Conservation (phyloP, 2,113 vertebrate genomes). For the Galeopterus variegatus region DNA sequence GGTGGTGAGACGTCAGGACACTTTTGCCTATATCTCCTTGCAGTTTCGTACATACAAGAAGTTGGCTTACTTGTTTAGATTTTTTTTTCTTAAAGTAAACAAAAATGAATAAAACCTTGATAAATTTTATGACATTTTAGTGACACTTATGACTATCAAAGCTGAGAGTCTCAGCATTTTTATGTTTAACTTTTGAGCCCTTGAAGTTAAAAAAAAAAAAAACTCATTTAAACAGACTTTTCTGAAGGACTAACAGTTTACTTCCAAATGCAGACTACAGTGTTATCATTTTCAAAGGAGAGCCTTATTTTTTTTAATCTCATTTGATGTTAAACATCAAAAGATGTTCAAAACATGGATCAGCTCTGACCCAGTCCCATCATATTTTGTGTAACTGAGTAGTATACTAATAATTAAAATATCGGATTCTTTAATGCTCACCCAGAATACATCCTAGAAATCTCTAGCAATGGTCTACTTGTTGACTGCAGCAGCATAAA, state of each 20-base stretch:
- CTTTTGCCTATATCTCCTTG: neutral
- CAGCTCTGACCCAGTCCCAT: neutral
- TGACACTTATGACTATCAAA: neutral
- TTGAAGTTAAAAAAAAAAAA: neutral
- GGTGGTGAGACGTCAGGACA: neutral
- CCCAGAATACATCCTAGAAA: neutral
- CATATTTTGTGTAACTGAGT: neutral
- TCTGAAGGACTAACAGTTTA: neutral
- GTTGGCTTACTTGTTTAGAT: neutral
- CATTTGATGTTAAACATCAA: no score
- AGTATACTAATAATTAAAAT: neutral
- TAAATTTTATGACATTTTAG: neutral
- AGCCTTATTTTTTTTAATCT: neutral
- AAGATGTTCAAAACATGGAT: neutral
- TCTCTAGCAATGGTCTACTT: neutral
- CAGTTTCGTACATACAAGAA: neutral
- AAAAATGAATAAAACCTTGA: conserved; percentile 28
- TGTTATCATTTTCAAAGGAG: neutral
- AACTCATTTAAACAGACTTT: conserved; percentile 17
- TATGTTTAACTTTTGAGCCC: conserved; percentile 3
- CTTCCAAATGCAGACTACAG: neutral
- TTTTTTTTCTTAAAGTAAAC: neutral
- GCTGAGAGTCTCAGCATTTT: neutral
- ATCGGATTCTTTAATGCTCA: neutral
- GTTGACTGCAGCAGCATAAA: neutral